These are phyloP conservation scores for Rhinopomastus cyanomelas DNA, from an alignment of 2,113 vertebrate genomes.

Conservation along the genomic window DNA sequence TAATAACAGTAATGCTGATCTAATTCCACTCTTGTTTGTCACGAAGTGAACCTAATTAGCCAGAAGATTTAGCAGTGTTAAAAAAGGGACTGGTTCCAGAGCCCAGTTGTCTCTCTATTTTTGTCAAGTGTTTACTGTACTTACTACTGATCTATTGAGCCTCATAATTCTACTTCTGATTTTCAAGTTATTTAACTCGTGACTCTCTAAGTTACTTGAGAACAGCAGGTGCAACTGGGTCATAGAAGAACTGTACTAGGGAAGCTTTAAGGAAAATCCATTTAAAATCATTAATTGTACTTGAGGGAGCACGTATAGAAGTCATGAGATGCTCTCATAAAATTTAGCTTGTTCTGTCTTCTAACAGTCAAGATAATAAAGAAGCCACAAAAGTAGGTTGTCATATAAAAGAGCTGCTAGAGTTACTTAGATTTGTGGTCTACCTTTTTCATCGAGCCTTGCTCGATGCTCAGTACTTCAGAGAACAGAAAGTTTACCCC, in stretches of 20 bases:
- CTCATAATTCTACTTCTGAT: background rate
- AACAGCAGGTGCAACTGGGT: slow-evolving; percentile 6
- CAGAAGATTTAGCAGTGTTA: background rate
- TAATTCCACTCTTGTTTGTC: background rate
- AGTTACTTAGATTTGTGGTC: background rate
- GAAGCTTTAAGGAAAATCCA: background rate
- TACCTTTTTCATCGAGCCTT: background rate
- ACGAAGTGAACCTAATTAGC: slow-evolving; percentile 11
- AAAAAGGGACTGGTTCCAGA: background rate
- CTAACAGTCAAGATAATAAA: slow-evolving; percentile 33
- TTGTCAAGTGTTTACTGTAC: slow-evolving; percentile 31
- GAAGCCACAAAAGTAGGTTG: background rate
- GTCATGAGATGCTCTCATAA: background rate
- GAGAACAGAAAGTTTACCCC: background rate
- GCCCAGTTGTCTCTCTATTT: background rate
- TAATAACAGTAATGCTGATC: background rate
- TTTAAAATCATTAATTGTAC: background rate
- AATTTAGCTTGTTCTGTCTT: slow-evolving; percentile 27
- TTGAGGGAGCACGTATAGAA: background rate
- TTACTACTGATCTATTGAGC: slow-evolving; percentile 22
- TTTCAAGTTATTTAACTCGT: slow-evolving; percentile 27
- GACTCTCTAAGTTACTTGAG: background rate
- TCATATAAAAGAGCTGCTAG: background rate
- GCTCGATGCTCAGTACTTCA: background rate
- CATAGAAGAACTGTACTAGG: background rate